Evolutionary conservation across 2,797 vertebrate species (phyloP).

Genomic region (Danio kyathit): DNA sequence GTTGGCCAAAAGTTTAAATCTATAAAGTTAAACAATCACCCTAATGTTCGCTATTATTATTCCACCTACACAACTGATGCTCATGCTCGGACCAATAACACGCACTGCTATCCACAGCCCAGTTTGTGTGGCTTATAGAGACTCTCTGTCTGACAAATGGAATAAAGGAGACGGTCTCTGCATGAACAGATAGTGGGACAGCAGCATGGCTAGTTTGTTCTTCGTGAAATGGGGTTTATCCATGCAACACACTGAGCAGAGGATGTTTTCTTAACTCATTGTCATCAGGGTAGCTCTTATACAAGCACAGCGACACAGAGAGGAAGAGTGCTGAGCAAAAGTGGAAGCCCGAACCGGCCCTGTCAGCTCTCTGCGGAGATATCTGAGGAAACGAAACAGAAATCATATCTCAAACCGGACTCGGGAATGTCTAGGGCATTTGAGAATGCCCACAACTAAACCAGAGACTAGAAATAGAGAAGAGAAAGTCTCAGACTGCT

Average conservation of each 20-base stretch:
- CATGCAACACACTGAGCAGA: constrained; percentile 29
- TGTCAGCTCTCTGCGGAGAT: constrained; percentile 20
- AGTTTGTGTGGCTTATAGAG: constrained; percentile 9
- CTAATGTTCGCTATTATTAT: neutral
- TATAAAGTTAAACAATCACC: neutral
- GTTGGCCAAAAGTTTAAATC: neutral
- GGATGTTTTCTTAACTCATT: constrained; percentile 47
- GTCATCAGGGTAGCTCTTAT: constrained; percentile 15
- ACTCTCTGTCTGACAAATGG: neutral
- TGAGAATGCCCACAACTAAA: neutral
- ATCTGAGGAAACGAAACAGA: constrained; percentile 37
- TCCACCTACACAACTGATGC: neutral
- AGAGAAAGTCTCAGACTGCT: constrained; percentile 46
- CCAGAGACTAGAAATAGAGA: constrained; percentile 39
- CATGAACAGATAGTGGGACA: constrained; percentile 9
- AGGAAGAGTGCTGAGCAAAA: constrained; percentile 38
- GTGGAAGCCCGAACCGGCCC: constrained; percentile 16
- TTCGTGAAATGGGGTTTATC: constrained; percentile 17
- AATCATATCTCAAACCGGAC: constrained; percentile 4
- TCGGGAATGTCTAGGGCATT: constrained; percentile 18
- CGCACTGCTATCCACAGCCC: neutral
- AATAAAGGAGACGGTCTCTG: constrained; percentile 17
- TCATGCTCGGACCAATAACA: constrained; percentile 4
- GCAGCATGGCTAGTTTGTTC: constrained; percentile 23
- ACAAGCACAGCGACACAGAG: constrained; percentile 13